Base-by-base conservation (phyloP, 2,797 vertebrate genomes). In the Cossypha heuglini region DNA sequence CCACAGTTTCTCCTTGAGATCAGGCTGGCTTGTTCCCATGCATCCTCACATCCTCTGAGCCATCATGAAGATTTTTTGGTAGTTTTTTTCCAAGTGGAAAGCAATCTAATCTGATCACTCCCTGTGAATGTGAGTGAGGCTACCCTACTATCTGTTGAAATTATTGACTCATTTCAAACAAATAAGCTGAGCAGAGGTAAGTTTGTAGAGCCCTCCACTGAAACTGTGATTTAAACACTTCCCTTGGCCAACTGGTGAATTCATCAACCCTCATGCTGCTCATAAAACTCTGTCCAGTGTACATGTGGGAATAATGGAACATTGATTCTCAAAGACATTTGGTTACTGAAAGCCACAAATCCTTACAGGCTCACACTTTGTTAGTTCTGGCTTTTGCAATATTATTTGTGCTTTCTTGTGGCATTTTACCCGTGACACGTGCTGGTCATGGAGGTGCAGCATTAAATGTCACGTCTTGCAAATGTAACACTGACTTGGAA, bases 401-500 rank as follows among this genome's bases (percentile, higher is more conserved):
- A 91, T 83, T 86, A 46, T 91, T 77, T 40, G 8, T 94, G 85
- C 66, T 76, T 93, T 80, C 91, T 68, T 86, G 75, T 88, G 89
- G 91, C 82, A 90, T 91, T 92, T 95, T 81, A 55, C 46, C 59
- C 0, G 0, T 71, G 62, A 37, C 82, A 73, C 1, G 14, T 69
- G 72, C 61, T 94, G 58, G 31, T 88, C 26, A 3, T 48, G 84
- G 91, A 89, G 68, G 78, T 90, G 54, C 88, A 78, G 57, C 72
- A 29, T 42, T 93, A 95, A 90, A 95, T 93, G 91, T 93, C 87
- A 86, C 7, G 0, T 54, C 89, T 91, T 86, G 81, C 72, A 91
- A 75, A 78, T 86, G 17, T 62, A 69, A 33, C 37, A 29, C 58
- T 42, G 62, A 28, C 62, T 91, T 3, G 11, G 55, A 83, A 84